Evolutionary conservation across 2,888 invertebrate species (phyloP).

Genomic region (Aphodius granarius): DNA sequence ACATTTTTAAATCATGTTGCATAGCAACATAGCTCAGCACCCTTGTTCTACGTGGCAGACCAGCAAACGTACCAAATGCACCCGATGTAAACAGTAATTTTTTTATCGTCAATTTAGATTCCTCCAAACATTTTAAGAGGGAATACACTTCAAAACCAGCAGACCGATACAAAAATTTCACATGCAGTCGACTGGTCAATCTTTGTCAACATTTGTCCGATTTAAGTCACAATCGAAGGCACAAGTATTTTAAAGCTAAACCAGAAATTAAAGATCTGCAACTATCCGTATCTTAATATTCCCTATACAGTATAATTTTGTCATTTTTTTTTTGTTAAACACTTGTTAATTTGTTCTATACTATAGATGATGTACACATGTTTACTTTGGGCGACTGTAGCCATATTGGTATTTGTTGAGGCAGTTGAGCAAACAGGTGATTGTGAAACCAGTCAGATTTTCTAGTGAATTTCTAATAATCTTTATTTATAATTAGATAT

Average conservation of each 20-base stretch:
- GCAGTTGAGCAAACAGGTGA: no score
- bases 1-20: conserved; percentile 40
- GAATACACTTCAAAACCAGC: neutral
- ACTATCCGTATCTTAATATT: neutral
- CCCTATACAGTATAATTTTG: neutral
- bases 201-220: neutral
- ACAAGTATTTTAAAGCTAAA: conserved; percentile 14
- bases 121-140: neutral
- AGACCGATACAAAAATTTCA: neutral
- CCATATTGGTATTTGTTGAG: no score
- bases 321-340: no score
- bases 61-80: neutral
- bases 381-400: no score
- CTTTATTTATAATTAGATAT: no score
- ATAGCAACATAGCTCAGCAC: conserved; percentile 46
- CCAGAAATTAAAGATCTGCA: neutral
- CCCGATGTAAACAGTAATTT: neutral
- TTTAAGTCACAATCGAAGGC: conserved; percentile 10
- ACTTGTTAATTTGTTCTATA: no score
- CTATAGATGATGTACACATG: no score
- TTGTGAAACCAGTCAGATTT: no score
- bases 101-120: neutral
- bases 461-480: no score
- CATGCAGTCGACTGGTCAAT: neutral
- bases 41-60: conserved; percentile 31